These are phyloP conservation scores for Oligia fasciuncula DNA, from an alignment of 2,888 invertebrate genomes.

Conservation along the genomic window DNA sequence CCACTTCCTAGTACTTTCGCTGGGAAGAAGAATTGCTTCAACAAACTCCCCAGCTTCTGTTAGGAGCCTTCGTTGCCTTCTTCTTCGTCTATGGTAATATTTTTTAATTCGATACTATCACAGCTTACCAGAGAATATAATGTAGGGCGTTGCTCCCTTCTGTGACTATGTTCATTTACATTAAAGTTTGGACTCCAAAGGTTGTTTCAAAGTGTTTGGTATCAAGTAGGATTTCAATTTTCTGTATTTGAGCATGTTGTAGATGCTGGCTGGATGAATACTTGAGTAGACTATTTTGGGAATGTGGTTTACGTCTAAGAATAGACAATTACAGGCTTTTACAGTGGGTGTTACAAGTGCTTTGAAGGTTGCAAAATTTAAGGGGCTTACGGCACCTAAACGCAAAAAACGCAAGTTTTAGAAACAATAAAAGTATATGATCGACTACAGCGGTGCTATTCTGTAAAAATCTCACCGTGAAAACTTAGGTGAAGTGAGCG, in stretches of 20 bases:
- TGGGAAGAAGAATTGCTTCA: not conserved
- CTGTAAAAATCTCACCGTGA: too few relatives aligned
- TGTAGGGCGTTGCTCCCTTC: not conserved
- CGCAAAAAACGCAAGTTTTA: too few relatives aligned
- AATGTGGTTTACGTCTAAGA: not conserved
- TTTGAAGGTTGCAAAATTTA: constrained; percentile 3
- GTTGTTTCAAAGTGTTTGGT: constrained; percentile 1
- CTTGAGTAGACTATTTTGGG: constrained; percentile 8
- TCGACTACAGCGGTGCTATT: too few relatives aligned
- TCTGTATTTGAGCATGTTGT: not conserved
- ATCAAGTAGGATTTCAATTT: constrained; percentile 10
- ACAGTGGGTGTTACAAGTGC: not conserved
- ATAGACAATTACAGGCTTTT: not conserved
- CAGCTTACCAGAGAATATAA: not conserved
- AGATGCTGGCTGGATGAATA: not conserved
- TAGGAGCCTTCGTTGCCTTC: not conserved
- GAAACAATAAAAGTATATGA: too few relatives aligned
- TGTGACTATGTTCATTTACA: constrained; percentile 1
- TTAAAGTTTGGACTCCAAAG: not conserved
- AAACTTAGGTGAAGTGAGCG: too few relatives aligned
- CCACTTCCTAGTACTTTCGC: not conserved
- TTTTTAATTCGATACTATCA: not conserved
- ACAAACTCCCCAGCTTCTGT: not conserved
- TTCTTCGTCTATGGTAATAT: not conserved
- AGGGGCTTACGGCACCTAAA: too few relatives aligned